Percentiles rank a stretch among this genome's conserved stretches.
phyloP scores from a whole-genome alignment of 1,140 invertebrate species.

The Physella acuta region DNA sequence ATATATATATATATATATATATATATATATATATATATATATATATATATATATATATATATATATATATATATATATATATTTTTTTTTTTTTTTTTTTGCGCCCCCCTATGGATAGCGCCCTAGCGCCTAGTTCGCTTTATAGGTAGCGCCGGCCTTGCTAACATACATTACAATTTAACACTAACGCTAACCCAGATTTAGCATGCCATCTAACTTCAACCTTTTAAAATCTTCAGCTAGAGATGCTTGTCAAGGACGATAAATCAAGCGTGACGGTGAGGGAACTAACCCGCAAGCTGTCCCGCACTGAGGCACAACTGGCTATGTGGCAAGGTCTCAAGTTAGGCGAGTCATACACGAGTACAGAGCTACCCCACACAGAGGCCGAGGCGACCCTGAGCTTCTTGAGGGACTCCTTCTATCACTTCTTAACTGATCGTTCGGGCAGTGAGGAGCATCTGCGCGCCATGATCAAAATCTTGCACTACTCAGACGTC shows the following conservation, averaged over 20 bases:
- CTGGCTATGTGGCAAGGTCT: slow-evolving; percentile 50
- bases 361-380: slow-evolving; percentile 38
- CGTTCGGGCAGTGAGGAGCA: slow-evolving; percentile 41
- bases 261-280: slow-evolving; percentile 30
- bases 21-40: too few species aligned
- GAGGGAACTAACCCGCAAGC: slow-evolving; percentile 40
- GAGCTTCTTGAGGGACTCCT: slow-evolving; percentile 46
- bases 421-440: slow-evolving; percentile 45
- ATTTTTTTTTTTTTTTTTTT: too few species aligned
- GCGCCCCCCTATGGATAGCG: too few species aligned
- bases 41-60: too few species aligned
- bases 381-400: slow-evolving; percentile 46
- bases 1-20: too few species aligned
- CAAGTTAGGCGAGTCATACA: slow-evolving; percentile 42
- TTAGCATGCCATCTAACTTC: neutral
- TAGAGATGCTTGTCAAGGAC: slow-evolving; percentile 34
- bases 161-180: too few species aligned
- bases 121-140: too few species aligned
- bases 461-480: slow-evolving; percentile 46
- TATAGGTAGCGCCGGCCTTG: too few species aligned
- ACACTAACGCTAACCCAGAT: too few species aligned
- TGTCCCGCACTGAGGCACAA: slow-evolving; percentile 42
- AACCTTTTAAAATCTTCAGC: slow-evolving; percentile 26
- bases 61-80: too few species aligned
- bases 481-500: slow-evolving; percentile 45